phyloP scores from a whole-genome alignment of 2,888 invertebrate species.

The Deilephila elpenor region DNA sequence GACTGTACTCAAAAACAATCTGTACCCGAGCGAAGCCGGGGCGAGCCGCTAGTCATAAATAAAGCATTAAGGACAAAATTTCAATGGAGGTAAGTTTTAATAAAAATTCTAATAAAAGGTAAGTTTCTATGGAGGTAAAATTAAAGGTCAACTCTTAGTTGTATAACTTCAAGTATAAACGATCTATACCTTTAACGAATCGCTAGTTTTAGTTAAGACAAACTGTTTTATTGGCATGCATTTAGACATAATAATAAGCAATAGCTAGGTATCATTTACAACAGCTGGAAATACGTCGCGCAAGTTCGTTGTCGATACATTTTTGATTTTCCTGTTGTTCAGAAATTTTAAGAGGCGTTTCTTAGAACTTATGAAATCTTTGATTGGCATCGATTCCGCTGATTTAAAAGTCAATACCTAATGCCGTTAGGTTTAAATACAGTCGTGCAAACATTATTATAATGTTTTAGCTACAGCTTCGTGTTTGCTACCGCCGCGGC shows the following conservation, averaged over 20 bases:
- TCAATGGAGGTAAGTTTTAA: too few species aligned
- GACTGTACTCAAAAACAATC: too few species aligned
- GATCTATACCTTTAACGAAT: too few species aligned
- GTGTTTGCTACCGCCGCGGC: too few species aligned
- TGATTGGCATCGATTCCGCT: constrained; percentile 13
- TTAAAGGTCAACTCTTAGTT: too few species aligned
- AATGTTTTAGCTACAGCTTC: background rate
- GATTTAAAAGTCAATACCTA: background rate
- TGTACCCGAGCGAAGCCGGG: too few species aligned
- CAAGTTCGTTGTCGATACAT: background rate
- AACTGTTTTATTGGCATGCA: background rate
- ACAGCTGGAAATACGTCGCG: background rate
- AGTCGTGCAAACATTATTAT: background rate
- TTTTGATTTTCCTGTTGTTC: constrained; percentile 3
- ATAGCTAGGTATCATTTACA: background rate
- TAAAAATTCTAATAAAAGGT: too few species aligned
- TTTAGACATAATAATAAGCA: background rate
- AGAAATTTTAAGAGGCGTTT: background rate
- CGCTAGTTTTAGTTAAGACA: background rate
- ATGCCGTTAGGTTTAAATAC: constrained; percentile 22
- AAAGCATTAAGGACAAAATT: too few species aligned
- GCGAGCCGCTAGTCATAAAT: too few species aligned
- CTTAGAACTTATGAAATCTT: constrained; percentile 2
- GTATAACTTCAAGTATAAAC: too few species aligned
- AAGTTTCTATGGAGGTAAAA: too few species aligned